A percentile compares a stretch with the other conserved stretches of the same genome.
phyloP scores from a whole-genome alignment of 2,888 invertebrate species.

The Chrysina gloriosa region DNA sequence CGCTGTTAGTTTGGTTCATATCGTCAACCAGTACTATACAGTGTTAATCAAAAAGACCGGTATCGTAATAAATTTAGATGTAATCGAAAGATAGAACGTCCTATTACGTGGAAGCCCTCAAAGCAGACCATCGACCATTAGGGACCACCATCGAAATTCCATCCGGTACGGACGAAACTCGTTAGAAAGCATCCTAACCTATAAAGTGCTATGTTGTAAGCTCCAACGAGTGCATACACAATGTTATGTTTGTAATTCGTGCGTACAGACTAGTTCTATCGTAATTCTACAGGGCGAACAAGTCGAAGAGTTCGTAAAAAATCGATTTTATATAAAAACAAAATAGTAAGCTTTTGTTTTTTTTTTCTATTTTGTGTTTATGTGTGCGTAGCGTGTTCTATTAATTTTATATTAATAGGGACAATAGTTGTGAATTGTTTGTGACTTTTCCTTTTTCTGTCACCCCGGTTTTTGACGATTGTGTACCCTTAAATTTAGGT shows the following conservation, averaged over 20 bases:
- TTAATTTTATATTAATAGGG: slow-evolving; percentile 1
- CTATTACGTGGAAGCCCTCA: not conserved
- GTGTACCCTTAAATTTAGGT: slow-evolving; percentile 25
- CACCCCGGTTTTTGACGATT: slow-evolving; percentile 21
- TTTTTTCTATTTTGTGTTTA: slow-evolving; percentile 14
- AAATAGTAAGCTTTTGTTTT: not conserved
- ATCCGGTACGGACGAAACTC: not conserved
- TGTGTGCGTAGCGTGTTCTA: slow-evolving; percentile 21
- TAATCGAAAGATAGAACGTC: not conserved
- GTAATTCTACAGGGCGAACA: slow-evolving; percentile 22
- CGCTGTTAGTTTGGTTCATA: slow-evolving; percentile 26
- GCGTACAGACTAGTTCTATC: slow-evolving; percentile 4
- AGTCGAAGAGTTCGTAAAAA: not conserved
- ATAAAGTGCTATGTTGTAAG: slow-evolving; percentile 34
- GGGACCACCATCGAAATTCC: not conserved
- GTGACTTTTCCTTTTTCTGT: not conserved
- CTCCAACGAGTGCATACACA: slow-evolving; percentile 17
- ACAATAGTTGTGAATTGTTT: slow-evolving; percentile 13
- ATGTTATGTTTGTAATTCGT: slow-evolving; percentile 30
- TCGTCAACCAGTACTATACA: slow-evolving; percentile 3
- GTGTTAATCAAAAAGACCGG: slow-evolving; percentile 11
- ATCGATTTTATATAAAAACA: slow-evolving; percentile 9
- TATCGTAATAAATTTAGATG: slow-evolving; percentile 19
- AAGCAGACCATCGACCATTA: not conserved
- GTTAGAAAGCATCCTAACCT: slow-evolving; percentile 46